Conservation (phyloP, 2,113 vertebrate species). For the Nyctereutes procyonoides region DNA sequence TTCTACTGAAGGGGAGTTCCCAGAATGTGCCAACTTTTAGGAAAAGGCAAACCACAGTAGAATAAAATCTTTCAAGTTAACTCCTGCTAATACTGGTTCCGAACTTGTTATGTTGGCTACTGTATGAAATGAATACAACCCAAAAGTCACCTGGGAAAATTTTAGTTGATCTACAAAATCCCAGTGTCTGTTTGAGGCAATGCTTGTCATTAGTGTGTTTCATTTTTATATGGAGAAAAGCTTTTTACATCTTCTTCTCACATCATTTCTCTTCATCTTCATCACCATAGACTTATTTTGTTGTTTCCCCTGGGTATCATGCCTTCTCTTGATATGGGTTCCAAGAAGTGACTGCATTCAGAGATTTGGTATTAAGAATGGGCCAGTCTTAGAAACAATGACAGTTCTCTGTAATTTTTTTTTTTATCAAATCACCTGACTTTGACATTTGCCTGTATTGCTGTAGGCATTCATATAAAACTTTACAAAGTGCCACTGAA, state of each 20-base stretch:
- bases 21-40: slow-evolving; percentile 7
- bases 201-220: neutral
- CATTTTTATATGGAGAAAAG: neutral
- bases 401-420: neutral
- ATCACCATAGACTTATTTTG: neutral
- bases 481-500: neutral
- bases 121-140: neutral
- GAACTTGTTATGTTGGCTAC: neutral
- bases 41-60: slow-evolving; percentile 35
- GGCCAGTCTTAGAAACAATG: neutral
- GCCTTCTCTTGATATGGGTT: neutral
- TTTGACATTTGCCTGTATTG: neutral
- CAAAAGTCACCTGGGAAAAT: neutral
- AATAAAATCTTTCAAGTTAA: slow-evolving; percentile 8
- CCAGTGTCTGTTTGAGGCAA: neutral
- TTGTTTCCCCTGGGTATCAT: neutral
- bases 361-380: neutral
- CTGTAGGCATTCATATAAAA: neutral
- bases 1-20: slow-evolving; percentile 2
- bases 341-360: neutral
- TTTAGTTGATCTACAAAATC: neutral
- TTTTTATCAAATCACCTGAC: neutral
- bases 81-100: neutral
- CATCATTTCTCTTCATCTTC: neutral
- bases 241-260: neutral